Conservation (phyloP, 2,797 vertebrate genomes). For the Xiphophorus birchmanni region DNA sequence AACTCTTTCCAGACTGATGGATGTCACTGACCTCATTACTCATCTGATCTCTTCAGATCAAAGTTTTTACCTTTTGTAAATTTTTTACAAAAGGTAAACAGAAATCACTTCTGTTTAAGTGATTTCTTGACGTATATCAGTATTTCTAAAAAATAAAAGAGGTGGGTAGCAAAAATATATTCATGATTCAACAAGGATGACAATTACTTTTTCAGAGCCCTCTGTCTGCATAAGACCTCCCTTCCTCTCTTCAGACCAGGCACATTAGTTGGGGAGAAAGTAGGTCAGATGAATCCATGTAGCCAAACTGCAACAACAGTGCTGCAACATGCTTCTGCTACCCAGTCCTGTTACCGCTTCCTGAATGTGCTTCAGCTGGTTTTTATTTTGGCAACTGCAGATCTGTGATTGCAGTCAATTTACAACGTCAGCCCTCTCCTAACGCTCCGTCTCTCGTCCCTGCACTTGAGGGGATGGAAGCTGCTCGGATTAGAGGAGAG, state of each 20-base stretch:
- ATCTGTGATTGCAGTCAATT: constrained; percentile 18
- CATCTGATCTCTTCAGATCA: neutral
- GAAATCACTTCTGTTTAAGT: neutral
- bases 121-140: neutral
- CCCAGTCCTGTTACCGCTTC: constrained; percentile 5
- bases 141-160: too few species aligned
- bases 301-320: constrained; percentile 54
- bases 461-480: constrained; percentile 38
- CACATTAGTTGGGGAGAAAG: constrained; percentile 59
- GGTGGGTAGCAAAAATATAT: neutral
- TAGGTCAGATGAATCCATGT: constrained; percentile 81
- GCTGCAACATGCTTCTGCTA: constrained; percentile 17
- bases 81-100: too few species aligned
- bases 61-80: neutral
- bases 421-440: neutral
- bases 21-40: neutral
- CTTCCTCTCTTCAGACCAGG: constrained; percentile 51
- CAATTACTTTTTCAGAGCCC: neutral
- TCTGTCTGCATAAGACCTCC: constrained; percentile 11
- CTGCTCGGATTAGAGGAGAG: constrained; percentile 65
- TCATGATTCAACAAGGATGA: neutral
- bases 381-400: constrained; percentile 24
- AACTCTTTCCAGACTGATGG: neutral
- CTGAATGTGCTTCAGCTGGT: constrained; percentile 35
- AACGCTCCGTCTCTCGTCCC: neutral